These are phyloP conservation scores for Arctia plantaginis DNA, from an alignment of 2,888 invertebrate species.

Conservation along the genomic window DNA sequence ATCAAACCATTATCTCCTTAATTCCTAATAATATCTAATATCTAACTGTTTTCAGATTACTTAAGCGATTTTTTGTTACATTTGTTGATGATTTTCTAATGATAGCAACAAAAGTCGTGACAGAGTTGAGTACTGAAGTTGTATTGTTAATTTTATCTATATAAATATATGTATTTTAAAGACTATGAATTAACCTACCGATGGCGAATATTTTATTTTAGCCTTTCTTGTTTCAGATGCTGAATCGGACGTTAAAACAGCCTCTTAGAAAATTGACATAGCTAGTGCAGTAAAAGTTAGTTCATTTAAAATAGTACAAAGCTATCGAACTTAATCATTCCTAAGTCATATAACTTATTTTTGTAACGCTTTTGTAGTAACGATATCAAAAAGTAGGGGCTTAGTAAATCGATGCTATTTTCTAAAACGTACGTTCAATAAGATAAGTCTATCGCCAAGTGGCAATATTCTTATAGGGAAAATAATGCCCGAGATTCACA, in stretches of 20 bases:
- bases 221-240: constrained; percentile 79
- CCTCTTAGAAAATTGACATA: constrained; percentile 69
- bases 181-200: neutral
- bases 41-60: neutral
- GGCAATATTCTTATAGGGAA: constrained; percentile 70
- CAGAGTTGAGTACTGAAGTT: neutral
- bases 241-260: constrained; percentile 80
- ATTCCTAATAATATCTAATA: neutral
- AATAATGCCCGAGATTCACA: constrained; percentile 81
- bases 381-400: constrained; percentile 39
- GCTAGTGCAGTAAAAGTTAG: constrained; percentile 52
- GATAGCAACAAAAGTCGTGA: neutral
- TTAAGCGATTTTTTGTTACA: neutral
- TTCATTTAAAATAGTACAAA: constrained; percentile 75
- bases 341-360: constrained; percentile 52
- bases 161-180: neutral
- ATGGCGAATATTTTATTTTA: neutral
- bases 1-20: neutral
- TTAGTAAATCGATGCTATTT: constrained; percentile 67
- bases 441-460: constrained; percentile 73
- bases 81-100: neutral
- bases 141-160: neutral
- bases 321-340: constrained; percentile 75
- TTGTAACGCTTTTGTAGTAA: constrained; percentile 48
- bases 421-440: constrained; percentile 70